Evolutionary conservation across 2,113 vertebrate genomes (phyloP).

Genomic region (Ceratotherium simum): DNA sequence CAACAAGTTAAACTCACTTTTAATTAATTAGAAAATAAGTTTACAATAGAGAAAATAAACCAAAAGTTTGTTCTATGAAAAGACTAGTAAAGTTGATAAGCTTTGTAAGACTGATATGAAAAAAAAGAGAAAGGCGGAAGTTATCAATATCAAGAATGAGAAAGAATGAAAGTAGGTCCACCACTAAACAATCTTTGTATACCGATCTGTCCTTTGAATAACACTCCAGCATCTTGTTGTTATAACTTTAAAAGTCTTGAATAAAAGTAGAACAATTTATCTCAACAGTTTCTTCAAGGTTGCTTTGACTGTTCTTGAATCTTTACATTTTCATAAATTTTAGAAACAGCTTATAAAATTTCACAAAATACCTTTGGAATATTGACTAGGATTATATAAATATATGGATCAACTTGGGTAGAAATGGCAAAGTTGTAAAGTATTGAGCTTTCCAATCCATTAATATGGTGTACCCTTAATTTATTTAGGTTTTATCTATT

Average conservation of each 20-base stretch:
- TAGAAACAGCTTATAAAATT: neutral
- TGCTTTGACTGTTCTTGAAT: neutral
- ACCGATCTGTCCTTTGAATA: neutral
- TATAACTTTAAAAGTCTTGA: neutral
- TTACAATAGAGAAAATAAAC: neutral
- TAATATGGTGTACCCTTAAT: neutral
- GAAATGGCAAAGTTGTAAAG: neutral
- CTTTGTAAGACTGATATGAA: neutral
- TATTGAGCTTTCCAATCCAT: neutral
- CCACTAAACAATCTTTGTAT: neutral
- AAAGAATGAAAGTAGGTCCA: neutral
- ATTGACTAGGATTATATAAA: neutral
- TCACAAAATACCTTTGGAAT: neutral
- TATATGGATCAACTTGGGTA: neutral
- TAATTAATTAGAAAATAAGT: neutral
- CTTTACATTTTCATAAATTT: neutral
- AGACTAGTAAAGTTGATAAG: neutral
- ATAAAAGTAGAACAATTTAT: neutral
- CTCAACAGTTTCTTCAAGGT: neutral
- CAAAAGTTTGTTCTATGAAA: neutral
- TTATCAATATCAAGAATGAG: neutral
- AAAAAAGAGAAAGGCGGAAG: neutral
- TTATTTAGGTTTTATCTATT: neutral
- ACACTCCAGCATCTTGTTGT: neutral
- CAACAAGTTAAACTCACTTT: neutral